Evolutionary conservation across 2,888 invertebrate species (phyloP).

Genomic region (Ectemnius lituratus): DNA sequence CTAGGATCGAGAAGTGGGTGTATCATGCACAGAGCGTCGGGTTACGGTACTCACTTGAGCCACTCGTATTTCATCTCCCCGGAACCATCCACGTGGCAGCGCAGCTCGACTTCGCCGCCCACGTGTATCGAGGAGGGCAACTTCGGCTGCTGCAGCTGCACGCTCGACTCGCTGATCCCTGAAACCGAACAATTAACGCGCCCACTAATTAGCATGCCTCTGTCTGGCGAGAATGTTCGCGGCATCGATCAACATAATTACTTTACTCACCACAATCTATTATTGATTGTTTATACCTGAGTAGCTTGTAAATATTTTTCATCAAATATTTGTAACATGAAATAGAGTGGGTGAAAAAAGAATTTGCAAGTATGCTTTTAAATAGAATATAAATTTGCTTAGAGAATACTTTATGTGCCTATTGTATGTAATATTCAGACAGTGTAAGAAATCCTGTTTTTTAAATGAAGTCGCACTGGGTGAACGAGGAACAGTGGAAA

Average conservation of each 20-base stretch:
- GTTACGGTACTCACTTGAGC: constrained; percentile 80
- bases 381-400: too few species aligned
- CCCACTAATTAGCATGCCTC: constrained; percentile 15
- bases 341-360: too few species aligned
- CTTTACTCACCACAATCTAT: too few species aligned
- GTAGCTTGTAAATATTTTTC: too few species aligned
- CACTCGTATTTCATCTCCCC: constrained; percentile 84
- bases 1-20: neutral
- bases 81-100: constrained; percentile 84
- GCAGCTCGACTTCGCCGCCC: constrained; percentile 80
- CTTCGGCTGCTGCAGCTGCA: constrained; percentile 81
- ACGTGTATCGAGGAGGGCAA: constrained; percentile 78
- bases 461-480: too few species aligned
- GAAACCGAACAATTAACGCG: constrained; percentile 57
- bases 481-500: too few species aligned
- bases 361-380: too few species aligned
- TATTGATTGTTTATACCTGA: too few species aligned
- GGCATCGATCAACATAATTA: neutral
- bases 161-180: constrained; percentile 83
- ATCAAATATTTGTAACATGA: too few species aligned
- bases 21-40: neutral
- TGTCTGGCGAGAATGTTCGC: constrained; percentile 30
- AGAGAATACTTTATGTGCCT: too few species aligned
- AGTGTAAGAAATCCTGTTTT: too few species aligned
- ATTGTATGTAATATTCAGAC: too few species aligned